phyloP scores from a whole-genome alignment of 2,888 invertebrate species.

The Hipparchia sbordonii region DNA sequence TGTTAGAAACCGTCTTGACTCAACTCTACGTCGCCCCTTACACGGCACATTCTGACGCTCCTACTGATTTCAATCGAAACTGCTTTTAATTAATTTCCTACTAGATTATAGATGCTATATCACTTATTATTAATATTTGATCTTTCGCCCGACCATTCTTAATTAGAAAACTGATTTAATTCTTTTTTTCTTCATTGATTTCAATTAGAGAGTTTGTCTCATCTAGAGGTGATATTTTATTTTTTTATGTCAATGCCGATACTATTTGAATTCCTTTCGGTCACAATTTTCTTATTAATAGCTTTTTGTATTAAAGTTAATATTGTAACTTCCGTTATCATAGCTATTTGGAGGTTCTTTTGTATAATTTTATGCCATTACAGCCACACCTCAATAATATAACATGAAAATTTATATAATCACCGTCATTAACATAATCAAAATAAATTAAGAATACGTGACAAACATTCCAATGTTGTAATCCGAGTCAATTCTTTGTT shows the following conservation, averaged over 20 bases:
- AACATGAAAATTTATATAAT: slow-evolving; percentile 41
- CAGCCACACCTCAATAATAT: slow-evolving; percentile 39
- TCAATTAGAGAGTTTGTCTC: slow-evolving; percentile 40
- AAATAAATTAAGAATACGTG: slow-evolving; percentile 44
- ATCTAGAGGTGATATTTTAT: slow-evolving; percentile 9
- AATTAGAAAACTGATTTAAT: slow-evolving; percentile 45
- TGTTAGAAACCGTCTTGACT: slow-evolving; percentile 25
- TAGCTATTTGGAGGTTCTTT: neutral
- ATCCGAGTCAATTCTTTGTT: slow-evolving; percentile 64
- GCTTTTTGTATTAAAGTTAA: neutral
- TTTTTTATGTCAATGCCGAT: slow-evolving; percentile 14
- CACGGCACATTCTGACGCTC: slow-evolving; percentile 74
- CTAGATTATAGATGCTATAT: slow-evolving; percentile 65
- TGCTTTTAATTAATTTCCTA: slow-evolving; percentile 78
- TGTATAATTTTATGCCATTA: slow-evolving; percentile 14
- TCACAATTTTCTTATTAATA: neutral
- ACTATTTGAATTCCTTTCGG: neutral
- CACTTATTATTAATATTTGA: slow-evolving; percentile 58
- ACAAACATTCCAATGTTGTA: slow-evolving; percentile 45
- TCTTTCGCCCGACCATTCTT: slow-evolving; percentile 39
- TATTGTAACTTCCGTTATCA: slow-evolving; percentile 12
- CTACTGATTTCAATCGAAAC: slow-evolving; percentile 72
- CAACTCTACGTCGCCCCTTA: slow-evolving; percentile 33
- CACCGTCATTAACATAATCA: slow-evolving; percentile 39
- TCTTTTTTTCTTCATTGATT: slow-evolving; percentile 40